These are phyloP conservation scores for Lasioglossum morio DNA, from an alignment of 2,888 invertebrate genomes.

Conservation along the genomic window DNA sequence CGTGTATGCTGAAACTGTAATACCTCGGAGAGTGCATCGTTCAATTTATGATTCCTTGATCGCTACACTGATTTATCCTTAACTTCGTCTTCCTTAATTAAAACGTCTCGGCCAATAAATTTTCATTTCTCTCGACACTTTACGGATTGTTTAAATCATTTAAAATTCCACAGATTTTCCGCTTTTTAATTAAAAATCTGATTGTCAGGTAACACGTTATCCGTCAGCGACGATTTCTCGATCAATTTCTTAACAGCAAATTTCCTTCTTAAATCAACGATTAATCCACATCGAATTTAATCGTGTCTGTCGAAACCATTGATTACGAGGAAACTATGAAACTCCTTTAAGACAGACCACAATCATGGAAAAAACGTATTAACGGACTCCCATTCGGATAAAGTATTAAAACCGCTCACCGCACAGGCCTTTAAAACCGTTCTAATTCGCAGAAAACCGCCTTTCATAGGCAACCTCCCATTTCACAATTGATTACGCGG, in stretches of 20 bases:
- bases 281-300: too few relatives aligned
- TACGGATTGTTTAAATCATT: not conserved
- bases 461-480: not conserved
- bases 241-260: too few relatives aligned
- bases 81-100: not conserved
- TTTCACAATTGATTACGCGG: constrained; percentile 9
- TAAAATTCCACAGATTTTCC: not conserved
- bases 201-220: too few relatives aligned
- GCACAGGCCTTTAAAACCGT: not conserved
- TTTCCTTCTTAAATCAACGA: too few relatives aligned
- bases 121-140: not conserved
- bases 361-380: not conserved
- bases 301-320: not conserved
- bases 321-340: not conserved
- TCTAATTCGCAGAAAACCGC: not conserved
- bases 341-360: not conserved
- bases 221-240: too few relatives aligned
- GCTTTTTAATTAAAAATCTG: not conserved
- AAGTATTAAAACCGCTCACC: not conserved
- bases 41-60: not conserved
- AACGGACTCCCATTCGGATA: not conserved
- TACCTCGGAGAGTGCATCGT: not conserved
- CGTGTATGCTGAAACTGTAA: not conserved
- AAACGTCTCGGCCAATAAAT: not conserved
- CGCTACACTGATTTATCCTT: not conserved